These are phyloP conservation scores for Corydoras maculifer DNA, from an alignment of 2,113 vertebrate species.

Conservation along the genomic window DNA sequence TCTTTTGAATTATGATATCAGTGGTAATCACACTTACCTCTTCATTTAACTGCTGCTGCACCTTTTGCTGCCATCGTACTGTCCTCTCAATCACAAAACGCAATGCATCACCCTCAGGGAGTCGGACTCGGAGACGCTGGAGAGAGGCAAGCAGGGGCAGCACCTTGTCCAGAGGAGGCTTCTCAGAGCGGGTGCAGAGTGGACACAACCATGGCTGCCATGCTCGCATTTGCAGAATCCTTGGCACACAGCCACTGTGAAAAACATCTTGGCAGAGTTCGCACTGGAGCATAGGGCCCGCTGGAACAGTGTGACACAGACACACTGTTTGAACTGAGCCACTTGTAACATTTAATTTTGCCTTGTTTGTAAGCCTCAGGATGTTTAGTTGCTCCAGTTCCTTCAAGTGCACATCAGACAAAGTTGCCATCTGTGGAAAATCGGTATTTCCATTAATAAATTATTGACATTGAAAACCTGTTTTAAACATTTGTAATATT, in stretches of 20 bases:
- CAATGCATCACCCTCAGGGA: conserved; percentile 90
- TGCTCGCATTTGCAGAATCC: conserved; percentile 46
- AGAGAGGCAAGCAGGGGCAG: conserved; percentile 85
- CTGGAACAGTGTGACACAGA: conserved; percentile 81
- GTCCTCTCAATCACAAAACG: conserved; percentile 94
- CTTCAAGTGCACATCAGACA: conserved; percentile 78
- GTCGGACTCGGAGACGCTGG: conserved; percentile 86
- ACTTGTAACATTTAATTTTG: conserved; percentile 69
- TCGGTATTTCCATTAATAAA: neutral
- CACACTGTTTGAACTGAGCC: conserved; percentile 72
- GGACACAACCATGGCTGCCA: conserved; percentile 85
- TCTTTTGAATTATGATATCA: too few species aligned
- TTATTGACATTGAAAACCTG: neutral
- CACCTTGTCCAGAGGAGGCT: conserved; percentile 86
- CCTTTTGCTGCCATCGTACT: conserved; percentile 90
- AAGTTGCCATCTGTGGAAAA: conserved; percentile 77
- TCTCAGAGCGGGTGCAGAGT: conserved; percentile 80
- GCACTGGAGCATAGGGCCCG: conserved; percentile 85
- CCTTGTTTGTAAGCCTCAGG: conserved; percentile 77
- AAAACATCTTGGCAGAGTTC: conserved; percentile 91
- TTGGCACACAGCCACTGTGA: conserved; percentile 73
- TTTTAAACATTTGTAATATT: too few species aligned
- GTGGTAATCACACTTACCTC: conserved; percentile 25
- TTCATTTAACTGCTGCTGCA: conserved; percentile 67
- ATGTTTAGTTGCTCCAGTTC: conserved; percentile 83